Conservation (phyloP, 2,113 vertebrate species). For the Siniperca chuatsi region DNA sequence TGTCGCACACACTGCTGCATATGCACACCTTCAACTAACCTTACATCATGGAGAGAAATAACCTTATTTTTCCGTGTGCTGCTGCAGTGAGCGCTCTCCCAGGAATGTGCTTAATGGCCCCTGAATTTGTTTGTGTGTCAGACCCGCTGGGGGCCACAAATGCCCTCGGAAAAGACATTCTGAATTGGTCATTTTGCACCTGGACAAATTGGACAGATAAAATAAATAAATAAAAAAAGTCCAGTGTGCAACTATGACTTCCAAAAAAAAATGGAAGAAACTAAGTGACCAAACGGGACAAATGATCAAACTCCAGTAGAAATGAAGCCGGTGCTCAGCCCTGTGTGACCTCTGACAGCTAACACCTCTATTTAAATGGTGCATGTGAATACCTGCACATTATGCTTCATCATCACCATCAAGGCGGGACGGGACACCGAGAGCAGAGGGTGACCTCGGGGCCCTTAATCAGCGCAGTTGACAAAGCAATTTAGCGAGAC, state of each 20-base stretch:
- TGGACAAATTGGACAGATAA: not conserved
- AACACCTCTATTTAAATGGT: not conserved
- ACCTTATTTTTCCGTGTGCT: constrained; percentile 17
- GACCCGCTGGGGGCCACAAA: constrained; percentile 39
- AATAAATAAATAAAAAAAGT: too few relatives aligned
- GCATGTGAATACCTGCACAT: constrained; percentile 4
- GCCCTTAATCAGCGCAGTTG: constrained; percentile 74
- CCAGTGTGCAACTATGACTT: not conserved
- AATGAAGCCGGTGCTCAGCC: not conserved
- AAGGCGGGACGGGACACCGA: constrained; percentile 3
- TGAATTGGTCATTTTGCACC: constrained; percentile 12
- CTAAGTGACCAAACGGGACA: not conserved
- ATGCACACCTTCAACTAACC: constrained; percentile 19
- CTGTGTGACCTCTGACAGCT: constrained; percentile 18
- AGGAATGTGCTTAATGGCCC: constrained; percentile 66
- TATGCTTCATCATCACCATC: constrained; percentile 60
- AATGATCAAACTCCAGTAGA: not conserved
- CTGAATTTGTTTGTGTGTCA: constrained; percentile 45
- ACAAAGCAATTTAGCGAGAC: constrained; percentile 56
- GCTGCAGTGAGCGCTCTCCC: constrained; percentile 53
- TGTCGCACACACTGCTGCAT: not conserved
- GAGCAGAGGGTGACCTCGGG: constrained; percentile 69
- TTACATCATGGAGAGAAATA: not conserved
- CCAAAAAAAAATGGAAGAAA: not conserved
- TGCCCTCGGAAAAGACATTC: constrained; percentile 43